phyloP scores from a whole-genome alignment of 1,140 invertebrate genomes.

The Aricia agestis region DNA sequence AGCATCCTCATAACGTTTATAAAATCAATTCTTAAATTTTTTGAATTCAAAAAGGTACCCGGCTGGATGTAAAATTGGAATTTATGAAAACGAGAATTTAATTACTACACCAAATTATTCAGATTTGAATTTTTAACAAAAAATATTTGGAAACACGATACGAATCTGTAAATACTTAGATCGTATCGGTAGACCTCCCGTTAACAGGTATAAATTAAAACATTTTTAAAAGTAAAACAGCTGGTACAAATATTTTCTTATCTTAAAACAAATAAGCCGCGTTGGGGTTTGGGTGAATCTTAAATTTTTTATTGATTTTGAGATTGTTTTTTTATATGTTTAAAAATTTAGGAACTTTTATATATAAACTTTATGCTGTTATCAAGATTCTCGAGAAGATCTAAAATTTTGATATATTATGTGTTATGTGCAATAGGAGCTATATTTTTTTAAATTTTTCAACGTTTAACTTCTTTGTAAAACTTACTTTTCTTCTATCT shows the following conservation, averaged over 20 bases:
- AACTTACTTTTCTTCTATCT: no score
- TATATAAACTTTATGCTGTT: no score
- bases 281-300: no score
- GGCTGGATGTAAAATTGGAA: neutral
- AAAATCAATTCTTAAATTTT: neutral
- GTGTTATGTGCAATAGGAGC: no score
- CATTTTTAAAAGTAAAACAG: neutral
- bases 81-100: neutral
- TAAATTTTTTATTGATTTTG: neutral
- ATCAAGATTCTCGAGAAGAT: no score
- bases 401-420: no score
- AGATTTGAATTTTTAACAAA: neutral
- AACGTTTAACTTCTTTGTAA: no score
- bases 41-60: neutral
- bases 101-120: neutral
- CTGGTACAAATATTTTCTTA: neutral
- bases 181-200: neutral
- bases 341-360: no score
- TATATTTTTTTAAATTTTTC: no score
- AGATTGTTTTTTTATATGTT: no score
- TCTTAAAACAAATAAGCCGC: neutral
- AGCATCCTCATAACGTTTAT: no score
- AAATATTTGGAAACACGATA: slow-evolving; percentile 1
- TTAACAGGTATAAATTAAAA: neutral
- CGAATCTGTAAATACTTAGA: neutral